phyloP scores from a whole-genome alignment of 1,140 invertebrate species.

The Eriocheir sinensis region DNA sequence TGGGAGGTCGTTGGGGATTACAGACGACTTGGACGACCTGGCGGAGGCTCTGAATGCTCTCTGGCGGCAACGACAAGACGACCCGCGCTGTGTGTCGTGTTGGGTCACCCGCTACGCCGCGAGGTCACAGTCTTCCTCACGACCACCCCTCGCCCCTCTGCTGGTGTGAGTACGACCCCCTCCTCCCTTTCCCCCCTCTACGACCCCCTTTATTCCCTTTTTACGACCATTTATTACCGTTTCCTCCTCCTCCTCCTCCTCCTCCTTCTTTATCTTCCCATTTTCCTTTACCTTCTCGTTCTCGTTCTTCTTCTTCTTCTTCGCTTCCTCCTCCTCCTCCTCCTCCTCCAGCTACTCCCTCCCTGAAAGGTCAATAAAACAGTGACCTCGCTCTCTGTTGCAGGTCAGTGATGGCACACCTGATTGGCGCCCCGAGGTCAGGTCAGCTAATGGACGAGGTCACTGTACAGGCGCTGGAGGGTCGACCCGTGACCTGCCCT shows the following conservation, averaged over 20 bases:
- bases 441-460: slow-evolving; percentile 70
- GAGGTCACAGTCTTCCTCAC: neutral
- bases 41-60: slow-evolving; percentile 33
- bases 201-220: no score
- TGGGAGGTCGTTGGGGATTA: neutral
- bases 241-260: no score
- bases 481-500: slow-evolving; percentile 3
- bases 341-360: no score
- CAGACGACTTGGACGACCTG: slow-evolving; percentile 32
- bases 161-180: neutral
- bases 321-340: no score
- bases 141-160: neutral
- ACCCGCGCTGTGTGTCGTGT: slow-evolving; percentile 29
- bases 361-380: no score
- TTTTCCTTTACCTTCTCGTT: no score
- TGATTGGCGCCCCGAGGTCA: slow-evolving; percentile 56
- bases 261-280: no score
- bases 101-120: neutral
- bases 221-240: no score
- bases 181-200: no score
- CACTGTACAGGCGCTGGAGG: slow-evolving; percentile 29
- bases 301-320: no score
- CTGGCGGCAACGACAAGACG: slow-evolving; percentile 30
- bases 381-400: neutral
- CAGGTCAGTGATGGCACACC: slow-evolving; percentile 42